A percentile compares a stretch with the other conserved stretches of the same genome.
phyloP scores from a whole-genome alignment of 1,140 invertebrate genomes.

The Holotrichia oblita region DNA sequence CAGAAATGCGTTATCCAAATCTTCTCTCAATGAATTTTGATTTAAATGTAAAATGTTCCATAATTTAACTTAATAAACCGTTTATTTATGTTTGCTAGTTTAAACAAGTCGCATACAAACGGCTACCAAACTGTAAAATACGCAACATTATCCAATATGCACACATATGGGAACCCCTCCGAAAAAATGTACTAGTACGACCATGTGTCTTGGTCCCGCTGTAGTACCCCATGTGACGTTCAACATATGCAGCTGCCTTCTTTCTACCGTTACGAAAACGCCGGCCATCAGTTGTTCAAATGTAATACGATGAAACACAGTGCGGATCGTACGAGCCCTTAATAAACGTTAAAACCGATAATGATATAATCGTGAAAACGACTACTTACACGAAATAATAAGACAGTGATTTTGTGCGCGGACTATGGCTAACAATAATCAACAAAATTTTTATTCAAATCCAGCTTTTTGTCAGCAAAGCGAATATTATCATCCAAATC shows the following conservation, averaged over 20 bases:
- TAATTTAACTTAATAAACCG: no score
- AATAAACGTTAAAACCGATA: slow-evolving; percentile 45
- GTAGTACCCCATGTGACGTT: slow-evolving; percentile 58
- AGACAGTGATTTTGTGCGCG: background rate
- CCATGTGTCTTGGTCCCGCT: slow-evolving; percentile 44
- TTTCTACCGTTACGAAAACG: slow-evolving; percentile 54
- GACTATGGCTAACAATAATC: slow-evolving; percentile 47
- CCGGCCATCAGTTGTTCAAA: slow-evolving; percentile 53
- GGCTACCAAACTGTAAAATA: no score
- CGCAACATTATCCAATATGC: background rate
- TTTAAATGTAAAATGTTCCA: no score
- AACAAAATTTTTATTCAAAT: slow-evolving; percentile 71
- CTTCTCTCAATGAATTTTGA: no score
- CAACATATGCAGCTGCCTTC: slow-evolving; percentile 58
- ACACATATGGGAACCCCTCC: slow-evolving; percentile 26
- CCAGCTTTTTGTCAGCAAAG: slow-evolving; percentile 82
- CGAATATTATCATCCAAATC: slow-evolving; percentile 65
- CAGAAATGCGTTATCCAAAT: no score
- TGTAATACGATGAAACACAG: slow-evolving; percentile 27
- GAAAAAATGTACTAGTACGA: slow-evolving; percentile 18
- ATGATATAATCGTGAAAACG: slow-evolving; percentile 17
- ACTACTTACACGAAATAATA: slow-evolving; percentile 10
- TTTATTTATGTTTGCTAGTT: no score
- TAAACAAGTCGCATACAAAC: no score
- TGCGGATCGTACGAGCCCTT: slow-evolving; percentile 42